Conservation (phyloP, 2,113 vertebrate species). For the Pollimyrus isidori region DNA sequence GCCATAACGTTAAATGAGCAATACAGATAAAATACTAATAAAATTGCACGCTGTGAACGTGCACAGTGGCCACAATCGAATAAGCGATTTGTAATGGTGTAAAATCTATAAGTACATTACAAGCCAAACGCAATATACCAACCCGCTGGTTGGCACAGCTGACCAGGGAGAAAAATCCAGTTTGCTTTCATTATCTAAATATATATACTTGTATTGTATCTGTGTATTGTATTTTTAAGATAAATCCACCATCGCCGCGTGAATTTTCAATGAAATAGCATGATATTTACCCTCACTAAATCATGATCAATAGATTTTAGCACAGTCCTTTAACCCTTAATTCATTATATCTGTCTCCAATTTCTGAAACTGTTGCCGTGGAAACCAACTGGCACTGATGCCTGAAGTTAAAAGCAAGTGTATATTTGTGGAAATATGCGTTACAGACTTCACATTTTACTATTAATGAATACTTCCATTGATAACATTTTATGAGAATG, state of each 20-base stretch:
- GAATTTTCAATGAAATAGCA: neutral
- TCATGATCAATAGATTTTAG: neutral
- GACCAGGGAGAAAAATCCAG: neutral
- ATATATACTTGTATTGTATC: neutral
- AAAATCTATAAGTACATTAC: neutral
- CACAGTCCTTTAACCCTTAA: neutral
- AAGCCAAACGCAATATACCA: neutral
- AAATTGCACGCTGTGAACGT: neutral
- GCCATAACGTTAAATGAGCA: neutral
- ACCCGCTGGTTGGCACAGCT: neutral
- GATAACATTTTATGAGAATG: neutral
- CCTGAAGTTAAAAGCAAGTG: conserved; percentile 18
- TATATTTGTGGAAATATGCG: neutral
- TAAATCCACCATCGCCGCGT: neutral
- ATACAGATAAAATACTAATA: neutral
- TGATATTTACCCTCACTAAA: neutral
- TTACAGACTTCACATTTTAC: neutral
- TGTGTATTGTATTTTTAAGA: neutral
- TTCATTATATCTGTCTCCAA: neutral
- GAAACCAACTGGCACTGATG: conserved; percentile 54
- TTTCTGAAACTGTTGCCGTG: conserved; percentile 51
- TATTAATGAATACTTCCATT: neutral
- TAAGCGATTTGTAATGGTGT: neutral
- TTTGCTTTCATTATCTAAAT: neutral
- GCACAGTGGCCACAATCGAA: neutral